Base-by-base conservation (phyloP, 2,888 invertebrate species). In the Campoplex capitator region DNA sequence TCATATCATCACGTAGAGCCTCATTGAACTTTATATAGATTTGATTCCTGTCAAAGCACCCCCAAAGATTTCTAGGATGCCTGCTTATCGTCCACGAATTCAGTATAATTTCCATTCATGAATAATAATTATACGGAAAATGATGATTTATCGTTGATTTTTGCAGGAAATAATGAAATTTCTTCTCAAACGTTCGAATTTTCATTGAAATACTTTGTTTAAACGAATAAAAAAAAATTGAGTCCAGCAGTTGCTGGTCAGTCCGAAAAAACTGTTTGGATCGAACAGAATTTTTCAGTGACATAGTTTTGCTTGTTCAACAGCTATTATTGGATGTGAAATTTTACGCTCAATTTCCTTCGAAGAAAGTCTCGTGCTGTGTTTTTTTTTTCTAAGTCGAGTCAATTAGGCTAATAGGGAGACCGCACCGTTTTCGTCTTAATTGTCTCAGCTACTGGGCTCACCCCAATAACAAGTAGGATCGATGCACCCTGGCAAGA, bases 31-130 rank as follows among this genome's bases (percentile, higher is more conserved):
- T 74, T 74, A 83, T 89, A 91, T 91, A 90, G 83, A 90, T 91
- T 91, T 92, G 93, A 93, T 93, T 93, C 89, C 90, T 92, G 92
- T 91, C 92, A 90, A 9, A 1, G 42, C 51, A 74, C 76, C 74
- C 86, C 86, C 87, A 73, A 87, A 68, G 54, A 58, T 23, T 83
- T 83, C 32, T 75, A 32, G 16, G 58, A 62, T 81, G 54, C 70
- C 32, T 42, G 35, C 51, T 3, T 42, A 32, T 65, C 28, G 18
- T 65, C 76, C 28, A 18, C 35, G n/a, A 54, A 75, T 73, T 79
- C 23, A 32, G 9, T 35, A 23, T 23, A 45, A 32, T 73, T 51
- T 58, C 32, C 18, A 42, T 56, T 32, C 28, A 8, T 28, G 35
- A 67, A 32, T 67, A 32, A 38, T 16, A 32, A 32, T 45, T 45